These are phyloP conservation scores for Apteryx owenii DNA, from an alignment of 2,113 vertebrate genomes.

Conservation along the genomic window DNA sequence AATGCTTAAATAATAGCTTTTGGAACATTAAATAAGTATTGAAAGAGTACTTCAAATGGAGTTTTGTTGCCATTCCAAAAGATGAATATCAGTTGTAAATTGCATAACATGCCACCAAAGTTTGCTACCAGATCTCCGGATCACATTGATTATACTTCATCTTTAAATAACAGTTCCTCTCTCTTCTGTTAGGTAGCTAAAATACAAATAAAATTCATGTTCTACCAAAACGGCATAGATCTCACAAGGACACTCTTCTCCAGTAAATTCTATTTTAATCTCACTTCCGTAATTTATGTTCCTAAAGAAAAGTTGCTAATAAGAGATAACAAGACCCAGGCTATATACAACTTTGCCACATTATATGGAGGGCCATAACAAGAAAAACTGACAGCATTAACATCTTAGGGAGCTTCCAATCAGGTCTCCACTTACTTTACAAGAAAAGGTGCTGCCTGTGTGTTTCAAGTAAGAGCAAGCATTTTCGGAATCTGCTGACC, in stretches of 20 bases:
- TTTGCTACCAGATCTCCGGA: not conserved
- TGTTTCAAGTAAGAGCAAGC: not conserved
- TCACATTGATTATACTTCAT: not conserved
- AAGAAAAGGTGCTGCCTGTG: not conserved
- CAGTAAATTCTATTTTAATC: constrained; percentile 59
- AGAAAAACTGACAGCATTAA: not conserved
- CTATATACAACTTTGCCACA: not conserved
- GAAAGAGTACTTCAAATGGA: not conserved
- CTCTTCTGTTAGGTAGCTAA: not conserved
- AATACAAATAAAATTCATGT: constrained; percentile 47
- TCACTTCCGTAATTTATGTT: not conserved
- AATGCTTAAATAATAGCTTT: not conserved
- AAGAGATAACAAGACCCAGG: not conserved
- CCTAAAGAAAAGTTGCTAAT: constrained; percentile 7
- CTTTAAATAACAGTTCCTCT: not conserved
- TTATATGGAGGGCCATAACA: not conserved
- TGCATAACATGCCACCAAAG: not conserved
- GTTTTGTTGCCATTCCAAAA: not conserved
- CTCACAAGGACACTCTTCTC: constrained; percentile 37
- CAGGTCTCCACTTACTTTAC: not conserved
- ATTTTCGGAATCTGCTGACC: not conserved
- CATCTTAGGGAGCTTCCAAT: not conserved
- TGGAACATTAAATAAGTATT: not conserved
- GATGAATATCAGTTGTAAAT: not conserved
- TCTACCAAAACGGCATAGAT: constrained; percentile 19